These are phyloP conservation scores for Phoxinus dragarum DNA, from an alignment of 2,797 vertebrate species.

Conservation along the genomic window DNA sequence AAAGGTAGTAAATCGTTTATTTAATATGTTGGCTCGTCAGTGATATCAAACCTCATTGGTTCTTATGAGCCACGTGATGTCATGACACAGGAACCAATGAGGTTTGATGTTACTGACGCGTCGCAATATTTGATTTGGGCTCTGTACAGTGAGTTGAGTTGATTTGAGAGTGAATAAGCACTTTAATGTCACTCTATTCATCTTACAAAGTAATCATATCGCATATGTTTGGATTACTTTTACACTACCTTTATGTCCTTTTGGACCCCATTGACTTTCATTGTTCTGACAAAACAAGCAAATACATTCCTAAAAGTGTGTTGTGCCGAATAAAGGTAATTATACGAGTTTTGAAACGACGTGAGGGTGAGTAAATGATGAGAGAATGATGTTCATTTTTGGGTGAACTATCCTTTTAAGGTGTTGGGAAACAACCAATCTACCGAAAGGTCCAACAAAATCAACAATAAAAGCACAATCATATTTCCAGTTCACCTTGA, in stretches of 20 bases:
- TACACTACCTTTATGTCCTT: not conserved
- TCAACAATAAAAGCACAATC: constrained; percentile 42
- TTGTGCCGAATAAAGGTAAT: not conserved
- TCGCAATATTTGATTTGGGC: not conserved
- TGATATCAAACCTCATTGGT: not conserved
- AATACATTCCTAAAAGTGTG: not conserved
- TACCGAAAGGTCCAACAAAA: constrained; percentile 31
- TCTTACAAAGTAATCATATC: not conserved
- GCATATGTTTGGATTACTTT: not conserved
- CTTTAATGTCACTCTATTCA: not conserved
- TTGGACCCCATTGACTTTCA: not conserved
- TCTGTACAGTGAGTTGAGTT: not conserved
- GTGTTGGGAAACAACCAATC: constrained; percentile 23
- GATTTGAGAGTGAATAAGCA: not conserved
- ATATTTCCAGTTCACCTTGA: constrained; percentile 58
- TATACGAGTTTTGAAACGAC: not conserved
- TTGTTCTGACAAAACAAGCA: not conserved
- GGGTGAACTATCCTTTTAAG: constrained; percentile 12
- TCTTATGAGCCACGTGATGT: not conserved
- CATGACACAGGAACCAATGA: not conserved
- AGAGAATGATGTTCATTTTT: not conserved
- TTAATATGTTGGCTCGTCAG: not conserved
- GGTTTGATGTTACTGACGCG: not conserved
- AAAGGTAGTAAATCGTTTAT: not conserved
- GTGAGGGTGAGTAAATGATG: not conserved